Evolutionary conservation across 2,797 vertebrate genomes (phyloP).

Genomic region (Sebastiscus albofasciatus): DNA sequence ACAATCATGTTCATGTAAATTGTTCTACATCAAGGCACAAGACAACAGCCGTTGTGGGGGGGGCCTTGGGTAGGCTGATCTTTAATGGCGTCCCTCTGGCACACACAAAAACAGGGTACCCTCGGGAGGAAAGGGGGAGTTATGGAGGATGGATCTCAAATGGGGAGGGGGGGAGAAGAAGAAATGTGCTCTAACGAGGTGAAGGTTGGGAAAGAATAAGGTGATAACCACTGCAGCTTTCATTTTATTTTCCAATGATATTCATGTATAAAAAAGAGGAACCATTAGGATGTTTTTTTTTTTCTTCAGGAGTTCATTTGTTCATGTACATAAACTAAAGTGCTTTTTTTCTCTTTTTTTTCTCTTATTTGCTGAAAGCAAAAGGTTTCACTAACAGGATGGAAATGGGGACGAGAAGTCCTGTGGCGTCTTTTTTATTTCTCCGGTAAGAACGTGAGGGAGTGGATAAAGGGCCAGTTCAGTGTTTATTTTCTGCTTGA

Average conservation of each 20-base stretch:
- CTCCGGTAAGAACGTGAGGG: conserved; percentile 71
- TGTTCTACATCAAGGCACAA: conserved; percentile 90
- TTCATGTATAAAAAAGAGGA: conserved; percentile 85
- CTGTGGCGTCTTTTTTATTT: conserved; percentile 59
- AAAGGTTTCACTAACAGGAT: conserved; percentile 76
- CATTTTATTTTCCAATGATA: conserved; percentile 87
- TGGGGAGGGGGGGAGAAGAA: conserved; percentile 66
- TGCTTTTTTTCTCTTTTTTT: conserved; percentile 63
- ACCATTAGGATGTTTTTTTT: conserved; percentile 28
- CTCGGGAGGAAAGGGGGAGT: conserved; percentile 12
- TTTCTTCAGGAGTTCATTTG: conserved; percentile 63
- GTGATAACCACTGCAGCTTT: conserved; percentile 75
- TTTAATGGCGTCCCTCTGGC: conserved; percentile 82
- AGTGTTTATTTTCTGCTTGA: conserved; percentile 56
- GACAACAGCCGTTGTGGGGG: conserved; percentile 84
- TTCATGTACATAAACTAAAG: conserved; percentile 85
- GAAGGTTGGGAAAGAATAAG: conserved; percentile 52
- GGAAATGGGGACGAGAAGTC: conserved; percentile 77
- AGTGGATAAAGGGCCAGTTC: conserved; percentile 72
- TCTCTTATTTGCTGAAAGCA: conserved; percentile 76
- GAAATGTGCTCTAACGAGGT: conserved; percentile 77
- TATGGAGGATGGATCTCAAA: conserved; percentile 37
- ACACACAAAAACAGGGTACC: conserved; percentile 62
- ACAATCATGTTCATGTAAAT: conserved; percentile 88
- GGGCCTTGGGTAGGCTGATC: conserved; percentile 83